phyloP scores from a whole-genome alignment of 2,797 vertebrate genomes.

The Pipistrellus nathusii region DNA sequence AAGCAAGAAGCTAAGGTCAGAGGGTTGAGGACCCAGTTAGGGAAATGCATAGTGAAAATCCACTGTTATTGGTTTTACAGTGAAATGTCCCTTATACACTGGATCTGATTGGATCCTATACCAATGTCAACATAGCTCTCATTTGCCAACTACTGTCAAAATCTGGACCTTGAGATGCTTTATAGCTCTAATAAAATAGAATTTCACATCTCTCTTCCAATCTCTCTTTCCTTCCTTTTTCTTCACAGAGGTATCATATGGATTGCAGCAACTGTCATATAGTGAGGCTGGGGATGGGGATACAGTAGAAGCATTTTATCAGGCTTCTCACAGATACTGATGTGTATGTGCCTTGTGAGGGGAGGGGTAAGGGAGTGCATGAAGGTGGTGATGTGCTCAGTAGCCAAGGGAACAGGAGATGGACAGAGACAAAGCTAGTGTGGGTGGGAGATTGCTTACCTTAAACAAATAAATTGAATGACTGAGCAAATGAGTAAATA shows the following conservation, averaged over 20 bases:
- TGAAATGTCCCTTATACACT: not conserved
- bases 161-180: not conserved
- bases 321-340: not conserved
- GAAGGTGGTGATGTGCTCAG: too few species aligned
- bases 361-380: fast-evolving
- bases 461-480: not conserved
- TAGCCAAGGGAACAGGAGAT: not conserved
- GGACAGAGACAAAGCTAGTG: not conserved
- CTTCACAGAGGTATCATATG: not conserved
- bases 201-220: not conserved
- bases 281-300: fast-evolving
- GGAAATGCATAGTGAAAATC: not conserved
- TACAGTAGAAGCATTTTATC: too few species aligned
- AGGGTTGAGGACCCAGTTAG: not conserved
- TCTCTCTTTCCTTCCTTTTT: not conserved
- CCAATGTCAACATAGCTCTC: not conserved
- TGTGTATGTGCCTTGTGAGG: not conserved
- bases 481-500: constrained; percentile 41
- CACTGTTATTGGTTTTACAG: not conserved
- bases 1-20: not conserved
- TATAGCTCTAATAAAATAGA: not conserved
- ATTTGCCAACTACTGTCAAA: not conserved
- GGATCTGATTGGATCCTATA: not conserved
- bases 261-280: not conserved
- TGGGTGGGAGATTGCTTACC: not conserved